Base-by-base conservation (phyloP, 2,888 invertebrate species). In the Andrena bucephala region DNA sequence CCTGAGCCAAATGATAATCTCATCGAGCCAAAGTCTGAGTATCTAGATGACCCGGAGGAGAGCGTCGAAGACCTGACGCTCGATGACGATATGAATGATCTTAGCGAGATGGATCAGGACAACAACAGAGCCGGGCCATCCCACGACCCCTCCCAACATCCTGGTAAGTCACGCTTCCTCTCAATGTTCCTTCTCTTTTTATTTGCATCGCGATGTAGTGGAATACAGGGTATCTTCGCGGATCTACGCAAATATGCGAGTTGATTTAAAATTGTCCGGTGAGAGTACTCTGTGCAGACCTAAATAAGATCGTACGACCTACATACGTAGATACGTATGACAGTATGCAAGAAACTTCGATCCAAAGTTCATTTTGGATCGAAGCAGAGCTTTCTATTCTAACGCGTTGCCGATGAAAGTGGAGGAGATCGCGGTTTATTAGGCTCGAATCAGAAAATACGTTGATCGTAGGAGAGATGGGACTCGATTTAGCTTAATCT, bases 21-120 rank as follows among this genome's bases (percentile, higher is more conserved):
- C 94, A 94, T 96, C 93, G 96, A 96, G 95, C 96, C 96, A 94
- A 96, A 97, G 95, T 95, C 96, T 94, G 96, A 97, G 95, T 96
- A 96, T 94, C 95, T 96, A 89, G 96, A 96, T 85, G 96, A 96
- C 90, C 95, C 95, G 85, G 96, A 96, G 90, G 97, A 97, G 92
- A 96, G 96, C 91, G 97, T 97, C 91, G 98, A 98, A 95, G 97
- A 98, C 94, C 96, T 98, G 94, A 97, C 97, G 86, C 94, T 97
- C 82, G 97, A 97, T 91, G 97, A 98, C 93, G 97, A 98, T 85
- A 94, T 94, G 94, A 94, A 94, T 91, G 96, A 96, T 92, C 95
- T 96, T 89, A 95, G 95, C 84, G 96, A 96, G 92, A 96, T 97
- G 94, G 96, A 96, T 94, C 95, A 95, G 94, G 96, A 96, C 88